A percentile compares a stretch with the other conserved stretches of the same genome.
phyloP scores from a whole-genome alignment of 2,888 invertebrate species.

The Erebia epiphron region DNA sequence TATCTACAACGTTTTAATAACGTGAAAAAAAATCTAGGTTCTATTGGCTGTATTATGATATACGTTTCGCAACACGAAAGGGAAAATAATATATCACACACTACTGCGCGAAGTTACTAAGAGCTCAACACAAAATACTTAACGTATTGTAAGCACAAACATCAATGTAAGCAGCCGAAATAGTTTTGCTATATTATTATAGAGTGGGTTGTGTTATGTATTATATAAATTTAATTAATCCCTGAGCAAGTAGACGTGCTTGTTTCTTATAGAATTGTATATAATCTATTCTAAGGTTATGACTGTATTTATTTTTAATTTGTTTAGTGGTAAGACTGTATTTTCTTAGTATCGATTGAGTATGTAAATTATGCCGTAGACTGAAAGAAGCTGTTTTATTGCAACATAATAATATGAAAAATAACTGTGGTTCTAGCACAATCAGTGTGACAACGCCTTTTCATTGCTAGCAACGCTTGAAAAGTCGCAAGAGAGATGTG shows the following conservation, averaged over 20 bases:
- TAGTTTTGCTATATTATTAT: slow-evolving; percentile 74
- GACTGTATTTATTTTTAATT: slow-evolving; percentile 49
- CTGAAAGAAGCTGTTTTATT: not conserved
- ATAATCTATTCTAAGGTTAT: slow-evolving; percentile 69
- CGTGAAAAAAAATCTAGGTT: not conserved
- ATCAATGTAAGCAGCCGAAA: slow-evolving; percentile 50
- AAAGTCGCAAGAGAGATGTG: too few relatives aligned
- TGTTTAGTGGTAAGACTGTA: slow-evolving; percentile 39
- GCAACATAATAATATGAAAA: too few relatives aligned
- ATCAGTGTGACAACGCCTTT: too few relatives aligned
- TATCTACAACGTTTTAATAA: too few relatives aligned
- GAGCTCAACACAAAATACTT: too few relatives aligned
- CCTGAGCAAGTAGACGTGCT: slow-evolving; percentile 72
- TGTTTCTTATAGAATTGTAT: slow-evolving; percentile 73
- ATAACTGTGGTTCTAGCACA: too few relatives aligned
- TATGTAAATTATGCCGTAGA: slow-evolving; percentile 23
- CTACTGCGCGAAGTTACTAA: too few relatives aligned
- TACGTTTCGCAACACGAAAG: too few relatives aligned
- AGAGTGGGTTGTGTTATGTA: slow-evolving; percentile 82
- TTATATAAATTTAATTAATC: slow-evolving; percentile 70
- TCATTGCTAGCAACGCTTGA: too few relatives aligned
- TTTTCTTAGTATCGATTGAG: slow-evolving; percentile 35
- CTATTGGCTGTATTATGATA: too few relatives aligned
- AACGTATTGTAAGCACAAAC: slow-evolving; percentile 37
- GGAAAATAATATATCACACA: too few relatives aligned